Evolutionary conservation across 2,113 vertebrate species (phyloP), one percentile per base, ranked within the genome.

Genomic region (Corvus cornix): DNA sequence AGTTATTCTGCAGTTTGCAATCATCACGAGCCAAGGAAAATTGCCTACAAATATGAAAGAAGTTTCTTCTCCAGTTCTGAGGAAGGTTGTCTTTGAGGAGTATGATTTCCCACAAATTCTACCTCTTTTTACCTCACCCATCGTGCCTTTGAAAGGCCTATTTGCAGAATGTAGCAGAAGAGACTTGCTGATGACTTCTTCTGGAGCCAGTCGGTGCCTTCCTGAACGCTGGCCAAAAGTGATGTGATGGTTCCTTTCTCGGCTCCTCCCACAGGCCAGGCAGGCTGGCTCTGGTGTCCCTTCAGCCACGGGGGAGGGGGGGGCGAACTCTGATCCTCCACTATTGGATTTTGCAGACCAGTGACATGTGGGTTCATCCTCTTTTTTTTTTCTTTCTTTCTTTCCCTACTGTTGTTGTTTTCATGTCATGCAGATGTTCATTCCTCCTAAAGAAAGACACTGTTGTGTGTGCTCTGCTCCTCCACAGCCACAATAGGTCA

Each of bases 61-160:
- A 64, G 20, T 72, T 94, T 90, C 85, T 96, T 93, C 86, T 95
- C 14, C 90, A 62, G 41, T 89, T 95, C 69, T 89, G 76, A 93
- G 77, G 62, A 88, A 87, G 49, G 15, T 68, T 74, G 52, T 48
- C 73, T 53, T 84, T 92, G 39, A 89, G 69, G 6, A 87, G 15
- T 33, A 56, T 41, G 52, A 53, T 59, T 80, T 75, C 64, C 56
- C 44, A 68, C 41, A n/a, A 68, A 19, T 16, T 85, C 66, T 21
- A 37, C 39, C 63, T 72, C 69, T 78, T 91, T 90, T 89, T 87
- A 72, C 52, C 73, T 88, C 60, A 72, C 56, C 24, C 58, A 11
- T 79, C 75, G 24, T n/a, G 15, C 43, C 72, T 90, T 90, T 89
- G 79, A 60, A 74, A 80, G 85, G 72, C 75, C 90, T 80, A 0